phyloP scores from a whole-genome alignment of 1,140 invertebrate genomes.

The Brachionus manjavacas region DNA sequence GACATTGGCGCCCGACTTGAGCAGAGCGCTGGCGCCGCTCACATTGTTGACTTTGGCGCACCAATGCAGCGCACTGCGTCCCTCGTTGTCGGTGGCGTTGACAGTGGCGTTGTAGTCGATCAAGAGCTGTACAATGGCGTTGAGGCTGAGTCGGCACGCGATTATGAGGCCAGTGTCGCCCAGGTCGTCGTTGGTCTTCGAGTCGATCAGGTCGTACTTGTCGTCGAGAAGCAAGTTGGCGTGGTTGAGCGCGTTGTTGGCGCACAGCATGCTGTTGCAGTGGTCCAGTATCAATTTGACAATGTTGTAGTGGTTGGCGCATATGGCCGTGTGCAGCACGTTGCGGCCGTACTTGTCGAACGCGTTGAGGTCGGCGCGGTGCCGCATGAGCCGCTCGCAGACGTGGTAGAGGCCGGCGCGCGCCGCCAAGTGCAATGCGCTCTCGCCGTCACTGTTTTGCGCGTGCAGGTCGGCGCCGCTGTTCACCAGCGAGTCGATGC shows the following conservation, averaged over 20 bases:
- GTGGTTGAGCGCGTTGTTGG: neutral
- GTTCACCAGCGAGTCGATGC: constrained; percentile 64
- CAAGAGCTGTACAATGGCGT: neutral
- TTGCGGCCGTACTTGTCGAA: constrained; percentile 31
- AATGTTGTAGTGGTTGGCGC: constrained; percentile 29
- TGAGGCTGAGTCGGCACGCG: neutral
- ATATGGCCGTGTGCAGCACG: constrained; percentile 10
- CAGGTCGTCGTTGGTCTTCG: constrained; percentile 24
- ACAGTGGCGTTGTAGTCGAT: constrained; percentile 29
- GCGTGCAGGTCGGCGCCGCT: constrained; percentile 79
- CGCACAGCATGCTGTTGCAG: neutral
- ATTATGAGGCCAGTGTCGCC: constrained; percentile 27
- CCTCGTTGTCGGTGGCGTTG: constrained; percentile 39
- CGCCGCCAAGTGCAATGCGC: constrained; percentile 59
- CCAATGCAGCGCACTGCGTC: constrained; percentile 26
- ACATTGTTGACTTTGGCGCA: constrained; percentile 39
- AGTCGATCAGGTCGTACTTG: constrained; percentile 25
- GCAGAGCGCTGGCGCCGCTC: neutral
- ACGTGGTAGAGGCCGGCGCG: constrained; percentile 3
- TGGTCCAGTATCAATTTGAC: constrained; percentile 18
- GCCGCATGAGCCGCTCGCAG: neutral
- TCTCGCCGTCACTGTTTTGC: constrained; percentile 67
- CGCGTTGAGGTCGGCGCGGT: neutral
- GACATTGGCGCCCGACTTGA: constrained; percentile 35
- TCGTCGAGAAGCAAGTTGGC: neutral